These are phyloP conservation scores for Trachelus stipa DNA, from an alignment of 2,888 invertebrate species.

Conservation along the genomic window DNA sequence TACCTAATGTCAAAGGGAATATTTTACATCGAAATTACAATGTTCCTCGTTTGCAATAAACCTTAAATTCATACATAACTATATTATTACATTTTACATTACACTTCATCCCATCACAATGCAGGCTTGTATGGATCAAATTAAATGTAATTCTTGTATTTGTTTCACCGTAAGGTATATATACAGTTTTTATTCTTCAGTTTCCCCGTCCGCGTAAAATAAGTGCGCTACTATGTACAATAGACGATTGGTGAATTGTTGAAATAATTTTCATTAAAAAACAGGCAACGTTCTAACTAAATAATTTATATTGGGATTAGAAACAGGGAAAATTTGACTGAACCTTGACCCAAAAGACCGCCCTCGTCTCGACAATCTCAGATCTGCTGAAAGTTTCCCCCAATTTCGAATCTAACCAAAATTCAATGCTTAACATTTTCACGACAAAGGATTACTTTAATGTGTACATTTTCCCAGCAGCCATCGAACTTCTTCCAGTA, in stretches of 20 bases:
- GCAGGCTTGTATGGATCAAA: conserved; percentile 48
- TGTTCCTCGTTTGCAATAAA: conserved; percentile 23
- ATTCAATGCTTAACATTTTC: conserved; percentile 19
- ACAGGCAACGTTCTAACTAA: conserved; percentile 46
- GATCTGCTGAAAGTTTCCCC: background rate
- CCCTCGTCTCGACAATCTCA: no score
- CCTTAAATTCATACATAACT: conserved; percentile 15
- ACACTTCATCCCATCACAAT: conserved; percentile 56
- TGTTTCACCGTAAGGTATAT: conserved; percentile 31
- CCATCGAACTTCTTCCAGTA: conserved; percentile 24
- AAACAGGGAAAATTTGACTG: conserved; percentile 4
- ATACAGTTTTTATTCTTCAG: conserved; percentile 24
- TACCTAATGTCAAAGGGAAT: conserved; percentile 61
- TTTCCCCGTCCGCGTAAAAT: conserved; percentile 50
- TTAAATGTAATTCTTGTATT: conserved; percentile 38
- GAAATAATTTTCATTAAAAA: conserved; percentile 42
- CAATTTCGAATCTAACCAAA: background rate
- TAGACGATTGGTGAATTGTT: conserved; percentile 39
- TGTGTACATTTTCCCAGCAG: conserved; percentile 34
- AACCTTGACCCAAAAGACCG: no score
- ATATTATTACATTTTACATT: conserved; percentile 54
- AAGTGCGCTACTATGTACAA: conserved; percentile 60
- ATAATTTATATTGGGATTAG: conserved; percentile 45
- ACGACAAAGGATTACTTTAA: conserved; percentile 32
- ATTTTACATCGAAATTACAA: conserved; percentile 66